Evolutionary conservation across 2,888 invertebrate species (phyloP), one percentile per base, ranked within the genome.

Genomic region (Erpobdella octoculata): DNA sequence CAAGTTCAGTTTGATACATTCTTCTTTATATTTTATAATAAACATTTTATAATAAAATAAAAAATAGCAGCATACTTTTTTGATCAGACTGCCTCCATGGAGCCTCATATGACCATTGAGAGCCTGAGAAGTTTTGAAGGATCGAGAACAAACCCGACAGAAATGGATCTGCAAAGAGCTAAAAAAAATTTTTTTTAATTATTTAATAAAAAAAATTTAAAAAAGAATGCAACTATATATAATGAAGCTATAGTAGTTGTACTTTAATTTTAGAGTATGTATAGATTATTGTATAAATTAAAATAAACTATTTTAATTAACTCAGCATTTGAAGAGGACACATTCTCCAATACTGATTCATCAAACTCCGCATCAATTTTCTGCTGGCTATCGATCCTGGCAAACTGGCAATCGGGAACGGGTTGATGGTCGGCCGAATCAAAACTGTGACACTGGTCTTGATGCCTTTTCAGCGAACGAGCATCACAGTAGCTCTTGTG

Each of bases 401-500:
- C n/a, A n/a, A n/a, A n/a, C n/a, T n/a, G n/a, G n/a, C n/a, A n/a
- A n/a, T n/a, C n/a, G n/a, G n/a, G n/a, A n/a, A n/a, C n/a, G n/a
- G n/a, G n/a, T n/a, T n/a, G n/a, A n/a, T n/a, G n/a, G n/a, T n/a
- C n/a, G n/a, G n/a, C n/a, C n/a, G n/a, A 53, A 8, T 70, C 37
- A 12, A 37, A 41, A 38, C 62, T 25, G 48, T 71, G 71, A 62
- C 62, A 46, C 25, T 62, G 62, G 21, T 71, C 71, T 18, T 65
- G 31, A 18, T 71, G 71, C 2, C 65, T 37, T 33, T 71, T 64
- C n/a, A 71, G 53, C 15, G 71, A 71, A n/a, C 71, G 64, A 31
- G 46, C 37, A 65, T 71, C 71, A 62, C 71, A 71, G 37, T 71
- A 71, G 36, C 71, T 71, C 36, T 62, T 71, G 28, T 48, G 65